Conservation (phyloP, 2,113 vertebrate species). For the Pyrgilauda ruficollis region DNA sequence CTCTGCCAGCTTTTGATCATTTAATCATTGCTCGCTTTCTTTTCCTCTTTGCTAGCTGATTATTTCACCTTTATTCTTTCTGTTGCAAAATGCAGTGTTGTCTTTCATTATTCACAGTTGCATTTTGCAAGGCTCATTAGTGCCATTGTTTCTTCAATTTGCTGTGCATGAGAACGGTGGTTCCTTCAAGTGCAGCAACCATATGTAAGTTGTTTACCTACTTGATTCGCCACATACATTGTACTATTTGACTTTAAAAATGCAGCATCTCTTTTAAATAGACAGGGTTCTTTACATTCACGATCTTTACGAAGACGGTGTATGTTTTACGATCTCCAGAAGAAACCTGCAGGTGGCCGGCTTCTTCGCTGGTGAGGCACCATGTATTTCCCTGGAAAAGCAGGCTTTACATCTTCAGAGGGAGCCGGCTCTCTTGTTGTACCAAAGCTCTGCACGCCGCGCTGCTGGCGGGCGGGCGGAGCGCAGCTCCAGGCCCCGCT, state of each 20-base stretch:
- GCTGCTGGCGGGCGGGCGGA: not conserved
- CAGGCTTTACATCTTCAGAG: constrained; percentile 5
- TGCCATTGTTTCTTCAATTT: constrained; percentile 86
- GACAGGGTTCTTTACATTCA: constrained; percentile 75
- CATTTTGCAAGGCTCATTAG: constrained; percentile 92
- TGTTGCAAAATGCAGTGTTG: constrained; percentile 93
- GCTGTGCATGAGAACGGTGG: constrained; percentile 80
- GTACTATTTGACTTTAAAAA: constrained; percentile 84
- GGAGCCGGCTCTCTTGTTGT: not conserved
- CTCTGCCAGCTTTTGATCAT: constrained; percentile 99
- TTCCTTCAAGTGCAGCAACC: constrained; percentile 87
- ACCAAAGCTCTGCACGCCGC: not conserved
- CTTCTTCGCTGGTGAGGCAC: constrained; percentile 55
- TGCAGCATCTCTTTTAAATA: constrained; percentile 74
- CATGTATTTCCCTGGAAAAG: constrained; percentile 19
- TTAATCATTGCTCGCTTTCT: constrained; percentile 99
- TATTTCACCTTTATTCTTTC: constrained; percentile 97
- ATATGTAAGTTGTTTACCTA: constrained; percentile 90
- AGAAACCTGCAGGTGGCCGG: constrained; percentile 71
- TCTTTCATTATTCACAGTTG: constrained; percentile 92
- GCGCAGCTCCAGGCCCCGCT: not conserved
- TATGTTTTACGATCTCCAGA: constrained; percentile 70
- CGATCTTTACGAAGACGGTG: constrained; percentile 61
- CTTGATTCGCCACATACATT: constrained; percentile 86
- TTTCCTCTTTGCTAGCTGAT: constrained; percentile 88